Evolutionary conservation across 2,797 vertebrate species (phyloP).

Genomic region (Pogoniulus pusillus): DNA sequence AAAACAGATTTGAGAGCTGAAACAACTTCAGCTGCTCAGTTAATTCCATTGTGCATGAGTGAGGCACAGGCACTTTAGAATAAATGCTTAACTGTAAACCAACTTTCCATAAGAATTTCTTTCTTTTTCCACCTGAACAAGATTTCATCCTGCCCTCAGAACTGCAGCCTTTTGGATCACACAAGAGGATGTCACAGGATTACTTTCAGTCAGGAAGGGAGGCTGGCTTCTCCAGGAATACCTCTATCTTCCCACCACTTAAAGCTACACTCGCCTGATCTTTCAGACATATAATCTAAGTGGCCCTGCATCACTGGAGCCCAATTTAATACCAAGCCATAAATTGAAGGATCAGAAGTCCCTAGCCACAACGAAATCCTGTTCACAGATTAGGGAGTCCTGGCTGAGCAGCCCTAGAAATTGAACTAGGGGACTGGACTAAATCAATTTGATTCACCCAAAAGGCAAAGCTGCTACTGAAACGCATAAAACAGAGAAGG

Average conservation of each 20-base stretch:
- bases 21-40: not conserved
- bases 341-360: constrained; percentile 59
- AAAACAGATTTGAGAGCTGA: constrained; percentile 11
- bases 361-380: constrained; percentile 57
- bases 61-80: not conserved
- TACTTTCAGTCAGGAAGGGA: constrained; percentile 7
- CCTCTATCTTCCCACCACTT: not conserved
- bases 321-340: constrained; percentile 64
- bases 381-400: constrained; percentile 58
- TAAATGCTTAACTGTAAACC: constrained; percentile 23
- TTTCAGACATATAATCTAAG: constrained; percentile 56
- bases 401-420: constrained; percentile 37
- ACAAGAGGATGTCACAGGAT: not conserved
- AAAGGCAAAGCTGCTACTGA: constrained; percentile 41
- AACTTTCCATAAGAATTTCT: not conserved
- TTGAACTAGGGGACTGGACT: constrained; percentile 37
- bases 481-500: constrained; percentile 17
- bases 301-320: constrained; percentile 41
- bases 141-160: constrained; percentile 10
- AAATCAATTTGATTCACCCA: constrained; percentile 62
- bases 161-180: not conserved
- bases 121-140: constrained; percentile 14
- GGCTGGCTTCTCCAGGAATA: not conserved
- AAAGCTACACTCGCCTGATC: not conserved
- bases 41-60: not conserved